A percentile compares a stretch with the other conserved stretches of the same genome.
These are phyloP conservation scores for Emydoidea blandingii DNA, from an alignment of 2,797 vertebrate genomes.

Conservation along the genomic window DNA sequence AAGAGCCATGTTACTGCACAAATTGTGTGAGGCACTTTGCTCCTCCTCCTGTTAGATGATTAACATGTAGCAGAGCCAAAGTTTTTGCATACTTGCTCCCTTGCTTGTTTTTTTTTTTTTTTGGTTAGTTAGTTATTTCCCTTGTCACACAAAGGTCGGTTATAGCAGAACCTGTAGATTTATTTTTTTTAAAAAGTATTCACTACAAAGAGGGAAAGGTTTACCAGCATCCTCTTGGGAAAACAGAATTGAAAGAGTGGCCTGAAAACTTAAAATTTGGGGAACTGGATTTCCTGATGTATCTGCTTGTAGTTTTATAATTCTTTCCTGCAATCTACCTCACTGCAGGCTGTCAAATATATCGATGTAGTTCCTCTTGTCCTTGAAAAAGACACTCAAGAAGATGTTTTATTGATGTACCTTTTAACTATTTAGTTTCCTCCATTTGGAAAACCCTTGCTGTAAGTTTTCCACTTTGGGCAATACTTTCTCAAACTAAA, in stretches of 20 bases:
- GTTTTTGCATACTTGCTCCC: neutral
- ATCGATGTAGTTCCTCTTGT: neutral
- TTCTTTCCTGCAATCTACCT: neutral
- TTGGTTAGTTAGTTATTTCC: neutral
- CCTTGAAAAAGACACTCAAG: neutral
- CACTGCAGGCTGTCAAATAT: neutral
- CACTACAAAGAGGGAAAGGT: neutral
- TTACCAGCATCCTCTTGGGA: neutral
- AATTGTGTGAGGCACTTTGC: neutral
- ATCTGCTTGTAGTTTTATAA: neutral
- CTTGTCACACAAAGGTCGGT: neutral
- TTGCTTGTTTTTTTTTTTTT: neutral
- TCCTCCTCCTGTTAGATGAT: neutral
- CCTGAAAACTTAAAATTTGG: no score
- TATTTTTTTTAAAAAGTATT: neutral
- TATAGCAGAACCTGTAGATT: neutral
- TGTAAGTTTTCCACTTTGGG: neutral
- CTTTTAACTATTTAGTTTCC: neutral
- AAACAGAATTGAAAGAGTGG: neutral
- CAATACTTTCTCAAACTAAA: neutral
- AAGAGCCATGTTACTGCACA: no score
- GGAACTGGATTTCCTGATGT: no score
- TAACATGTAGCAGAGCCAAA: neutral
- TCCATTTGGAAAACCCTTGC: rapidly evolving
- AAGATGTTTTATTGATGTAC: neutral